Evolutionary conservation across 2,797 vertebrate species (phyloP).

Genomic region (Octomys mimax): DNA sequence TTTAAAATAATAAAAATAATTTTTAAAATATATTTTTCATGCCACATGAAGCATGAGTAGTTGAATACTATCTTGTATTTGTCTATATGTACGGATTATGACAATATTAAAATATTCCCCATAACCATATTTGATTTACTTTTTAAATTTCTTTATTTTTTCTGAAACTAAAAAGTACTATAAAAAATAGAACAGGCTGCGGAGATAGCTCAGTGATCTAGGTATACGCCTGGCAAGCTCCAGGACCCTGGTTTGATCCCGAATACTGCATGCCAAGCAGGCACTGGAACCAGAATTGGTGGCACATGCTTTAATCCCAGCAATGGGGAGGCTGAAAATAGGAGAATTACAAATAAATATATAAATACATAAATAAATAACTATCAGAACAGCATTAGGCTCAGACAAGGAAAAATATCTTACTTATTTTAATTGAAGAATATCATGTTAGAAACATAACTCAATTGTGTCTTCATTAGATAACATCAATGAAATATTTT

Average conservation of each 20-base stretch:
- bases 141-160: background rate
- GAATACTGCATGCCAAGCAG: no score
- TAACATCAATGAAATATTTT: background rate
- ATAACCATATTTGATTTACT: background rate
- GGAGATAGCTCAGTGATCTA: no score
- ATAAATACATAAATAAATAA: background rate
- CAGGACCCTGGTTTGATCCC: no score
- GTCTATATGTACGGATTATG: background rate
- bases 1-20: conserved; percentile 3
- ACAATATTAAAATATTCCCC: background rate
- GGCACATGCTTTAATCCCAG: no score
- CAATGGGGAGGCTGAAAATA: no score
- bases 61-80: background rate
- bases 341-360: no score
- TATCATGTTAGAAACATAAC: background rate
- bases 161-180: background rate
- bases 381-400: background rate
- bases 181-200: background rate
- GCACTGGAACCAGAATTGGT: no score
- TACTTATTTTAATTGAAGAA: conserved; percentile 30
- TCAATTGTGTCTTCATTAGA: background rate
- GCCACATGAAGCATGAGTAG: background rate
- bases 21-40: background rate
- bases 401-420: background rate
- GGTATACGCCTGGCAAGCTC: no score